Evolutionary conservation across 2,888 invertebrate genomes (phyloP).

Genomic region (Lysandra bellargus): DNA sequence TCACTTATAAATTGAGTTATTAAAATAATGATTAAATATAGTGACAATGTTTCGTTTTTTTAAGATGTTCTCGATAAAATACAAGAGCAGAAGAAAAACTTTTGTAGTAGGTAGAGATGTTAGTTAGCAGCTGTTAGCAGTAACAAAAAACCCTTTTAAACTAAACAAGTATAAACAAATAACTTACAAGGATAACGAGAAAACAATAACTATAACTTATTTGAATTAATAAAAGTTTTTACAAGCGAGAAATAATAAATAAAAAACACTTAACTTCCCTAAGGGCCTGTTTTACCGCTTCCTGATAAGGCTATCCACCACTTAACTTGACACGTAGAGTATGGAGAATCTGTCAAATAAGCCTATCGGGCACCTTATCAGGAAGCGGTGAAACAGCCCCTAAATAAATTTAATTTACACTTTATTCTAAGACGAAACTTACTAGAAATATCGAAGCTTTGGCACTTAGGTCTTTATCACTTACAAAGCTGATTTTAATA

Average conservation of each 20-base stretch:
- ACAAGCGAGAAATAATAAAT: background rate
- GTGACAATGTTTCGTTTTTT: background rate
- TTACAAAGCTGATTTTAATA: slow-evolving; percentile 31
- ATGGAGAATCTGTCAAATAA: no score
- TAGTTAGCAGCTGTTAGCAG: background rate
- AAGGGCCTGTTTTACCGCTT: no score
- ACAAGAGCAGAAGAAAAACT: background rate
- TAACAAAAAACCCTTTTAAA: background rate
- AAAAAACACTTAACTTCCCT: background rate
- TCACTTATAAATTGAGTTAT: background rate
- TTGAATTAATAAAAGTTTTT: background rate
- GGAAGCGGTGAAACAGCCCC: background rate
- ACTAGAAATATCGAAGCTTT: slow-evolving; percentile 57
- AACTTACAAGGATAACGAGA: background rate
- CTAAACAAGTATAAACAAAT: background rate
- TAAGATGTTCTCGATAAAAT: background rate
- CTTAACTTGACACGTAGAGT: no score
- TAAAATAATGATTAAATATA: no score
- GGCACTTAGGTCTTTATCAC: slow-evolving; percentile 66
- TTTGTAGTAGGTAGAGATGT: background rate
- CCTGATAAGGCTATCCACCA: no score
- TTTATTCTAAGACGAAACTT: slow-evolving; percentile 38
- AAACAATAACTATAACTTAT: background rate
- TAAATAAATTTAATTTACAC: slow-evolving; percentile 32
- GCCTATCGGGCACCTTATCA: no score